phyloP scores from a whole-genome alignment of 2,113 vertebrate species.

The Pelmatolapia mariae region DNA sequence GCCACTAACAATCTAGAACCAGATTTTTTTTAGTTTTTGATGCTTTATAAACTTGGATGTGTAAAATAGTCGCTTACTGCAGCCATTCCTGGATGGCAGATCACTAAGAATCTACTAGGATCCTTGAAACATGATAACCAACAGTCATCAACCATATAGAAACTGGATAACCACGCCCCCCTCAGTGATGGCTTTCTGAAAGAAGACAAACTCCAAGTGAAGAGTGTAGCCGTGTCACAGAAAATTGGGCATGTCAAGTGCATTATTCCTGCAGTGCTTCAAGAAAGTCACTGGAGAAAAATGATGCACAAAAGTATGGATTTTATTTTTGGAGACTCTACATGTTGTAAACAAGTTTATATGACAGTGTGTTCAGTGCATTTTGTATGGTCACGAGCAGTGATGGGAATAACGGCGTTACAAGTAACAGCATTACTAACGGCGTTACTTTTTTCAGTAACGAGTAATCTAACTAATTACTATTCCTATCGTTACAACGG shows the following conservation, averaged over 20 bases:
- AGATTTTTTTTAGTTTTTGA: not conserved
- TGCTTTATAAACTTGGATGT: not conserved
- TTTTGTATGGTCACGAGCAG: not conserved
- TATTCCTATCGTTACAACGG: no score
- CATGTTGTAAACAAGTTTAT: not conserved
- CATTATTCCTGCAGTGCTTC: not conserved
- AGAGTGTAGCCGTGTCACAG: not conserved
- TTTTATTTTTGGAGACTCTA: not conserved
- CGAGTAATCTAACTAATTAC: no score
- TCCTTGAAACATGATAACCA: not conserved
- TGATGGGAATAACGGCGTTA: no score
- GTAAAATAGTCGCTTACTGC: not conserved
- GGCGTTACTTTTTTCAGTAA: no score
- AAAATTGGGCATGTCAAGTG: not conserved
- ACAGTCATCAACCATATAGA: not conserved
- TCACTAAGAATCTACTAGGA: not conserved
- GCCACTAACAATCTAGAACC: no score
- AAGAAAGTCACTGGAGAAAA: not conserved
- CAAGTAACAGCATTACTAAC: no score
- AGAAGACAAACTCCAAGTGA: not conserved
- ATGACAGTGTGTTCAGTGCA: not conserved
- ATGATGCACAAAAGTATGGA: not conserved
- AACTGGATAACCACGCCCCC: not conserved
- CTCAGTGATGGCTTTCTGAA: not conserved
- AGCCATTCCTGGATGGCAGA: not conserved